Conservation (phyloP, 2,113 vertebrate genomes). For the Danio rerio region GRCz12tu NC_133180.1:20746001-20746500, state of each 20-base stretch:
- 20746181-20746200: not conserved
- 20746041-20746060: not conserved
- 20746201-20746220: not conserved
- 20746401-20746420: no score
- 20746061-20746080: not conserved
- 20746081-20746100: not conserved
- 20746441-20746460: no score
- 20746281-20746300: no score
- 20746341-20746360: no score
- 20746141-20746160: not conserved
- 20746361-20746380: no score
- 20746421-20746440: no score
- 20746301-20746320: no score
- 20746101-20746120: not conserved
- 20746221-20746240: not conserved
- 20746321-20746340: no score
- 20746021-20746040: not conserved
- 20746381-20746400: no score
- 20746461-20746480: no score
- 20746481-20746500: no score
- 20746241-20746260: not conserved
- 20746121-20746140: not conserved
- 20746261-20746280: not conserved
- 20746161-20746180: conserved; percentile 11
- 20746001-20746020: not conserved